A percentile compares a stretch with the other conserved stretches of the same genome.
Conservation (phyloP, 2,888 invertebrate genomes). For the Eupithecia subfuscata region DNA sequence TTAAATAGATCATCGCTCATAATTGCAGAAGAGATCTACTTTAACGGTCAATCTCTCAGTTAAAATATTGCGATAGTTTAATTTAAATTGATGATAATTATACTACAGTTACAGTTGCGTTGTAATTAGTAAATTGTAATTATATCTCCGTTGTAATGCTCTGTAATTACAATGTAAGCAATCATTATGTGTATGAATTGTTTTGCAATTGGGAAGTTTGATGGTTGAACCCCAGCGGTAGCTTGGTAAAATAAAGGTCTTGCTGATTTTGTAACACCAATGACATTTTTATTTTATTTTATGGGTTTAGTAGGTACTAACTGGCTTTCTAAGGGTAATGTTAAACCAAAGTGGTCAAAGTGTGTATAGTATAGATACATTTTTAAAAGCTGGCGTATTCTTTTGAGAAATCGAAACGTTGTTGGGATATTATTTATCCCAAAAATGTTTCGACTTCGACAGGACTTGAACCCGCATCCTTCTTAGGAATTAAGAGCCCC, state of each 20-base stretch:
- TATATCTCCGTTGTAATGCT: constrained; percentile 38
- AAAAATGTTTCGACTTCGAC: too few species aligned
- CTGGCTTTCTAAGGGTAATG: background rate
- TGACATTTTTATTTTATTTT: background rate
- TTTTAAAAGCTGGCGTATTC: too few species aligned
- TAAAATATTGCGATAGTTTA: constrained; percentile 34
- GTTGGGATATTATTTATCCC: too few species aligned
- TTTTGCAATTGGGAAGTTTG: constrained; percentile 33
- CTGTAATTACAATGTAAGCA: constrained; percentile 41
- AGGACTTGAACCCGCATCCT: too few species aligned
- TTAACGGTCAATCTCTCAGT: constrained; percentile 20
- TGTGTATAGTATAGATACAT: too few species aligned
- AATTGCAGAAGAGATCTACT: constrained; percentile 17
- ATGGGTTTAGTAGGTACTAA: background rate
- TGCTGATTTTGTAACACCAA: background rate
- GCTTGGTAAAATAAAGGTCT: background rate
- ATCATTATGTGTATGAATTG: constrained; percentile 37
- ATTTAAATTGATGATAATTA: constrained; percentile 42
- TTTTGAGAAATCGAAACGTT: too few species aligned
- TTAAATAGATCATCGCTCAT: constrained; percentile 5
- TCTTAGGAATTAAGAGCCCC: too few species aligned
- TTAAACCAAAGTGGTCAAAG: too few species aligned
- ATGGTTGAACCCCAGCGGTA: background rate
- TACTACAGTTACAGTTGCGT: constrained; percentile 32
- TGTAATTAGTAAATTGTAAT: constrained; percentile 45